These are phyloP conservation scores for Spicauda simplicius DNA, from an alignment of 2,888 invertebrate genomes.

Conservation along the genomic window DNA sequence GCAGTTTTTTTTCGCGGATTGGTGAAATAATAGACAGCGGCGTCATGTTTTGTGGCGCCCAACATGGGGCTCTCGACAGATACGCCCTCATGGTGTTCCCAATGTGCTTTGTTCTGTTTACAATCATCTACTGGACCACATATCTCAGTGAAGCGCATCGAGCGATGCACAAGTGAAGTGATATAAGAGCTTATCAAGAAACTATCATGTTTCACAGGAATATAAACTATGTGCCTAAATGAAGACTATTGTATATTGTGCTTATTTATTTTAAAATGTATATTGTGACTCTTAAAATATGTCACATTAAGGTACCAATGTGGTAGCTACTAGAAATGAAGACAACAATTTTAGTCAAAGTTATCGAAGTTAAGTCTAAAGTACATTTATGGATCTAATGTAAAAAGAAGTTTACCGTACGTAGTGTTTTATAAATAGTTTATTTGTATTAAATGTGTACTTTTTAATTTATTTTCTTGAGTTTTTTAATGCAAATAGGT, in stretches of 20 bases:
- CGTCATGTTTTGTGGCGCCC: slow-evolving; percentile 86
- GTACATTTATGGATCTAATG: not conserved
- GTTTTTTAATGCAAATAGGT: not conserved
- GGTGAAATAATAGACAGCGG: slow-evolving; percentile 77
- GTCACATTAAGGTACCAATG: slow-evolving; percentile 31
- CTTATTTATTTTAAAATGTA: slow-evolving; percentile 63
- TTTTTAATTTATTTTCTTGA: not conserved
- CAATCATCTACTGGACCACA: slow-evolving; percentile 85
- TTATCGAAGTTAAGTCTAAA: not conserved
- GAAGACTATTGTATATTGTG: slow-evolving; percentile 67
- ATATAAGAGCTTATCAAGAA: slow-evolving; percentile 26
- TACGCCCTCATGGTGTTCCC: slow-evolving; percentile 86
- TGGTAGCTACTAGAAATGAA: slow-evolving; percentile 32
- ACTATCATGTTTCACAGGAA: slow-evolving; percentile 2
- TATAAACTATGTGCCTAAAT: slow-evolving; percentile 37
- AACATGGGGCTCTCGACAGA: slow-evolving; percentile 85
- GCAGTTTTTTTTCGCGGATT: slow-evolving; percentile 61
- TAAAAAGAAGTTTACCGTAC: slow-evolving; percentile 2
- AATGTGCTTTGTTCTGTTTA: slow-evolving; percentile 83
- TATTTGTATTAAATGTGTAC: not conserved
- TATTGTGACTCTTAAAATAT: slow-evolving; percentile 43
- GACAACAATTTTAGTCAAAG: slow-evolving; percentile 8
- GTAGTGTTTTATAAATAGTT: not conserved
- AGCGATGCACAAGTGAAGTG: slow-evolving; percentile 57
- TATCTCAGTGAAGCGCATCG: slow-evolving; percentile 84